Conservation (phyloP, 2,113 vertebrate species). For the Eupsittula cactorum region DNA sequence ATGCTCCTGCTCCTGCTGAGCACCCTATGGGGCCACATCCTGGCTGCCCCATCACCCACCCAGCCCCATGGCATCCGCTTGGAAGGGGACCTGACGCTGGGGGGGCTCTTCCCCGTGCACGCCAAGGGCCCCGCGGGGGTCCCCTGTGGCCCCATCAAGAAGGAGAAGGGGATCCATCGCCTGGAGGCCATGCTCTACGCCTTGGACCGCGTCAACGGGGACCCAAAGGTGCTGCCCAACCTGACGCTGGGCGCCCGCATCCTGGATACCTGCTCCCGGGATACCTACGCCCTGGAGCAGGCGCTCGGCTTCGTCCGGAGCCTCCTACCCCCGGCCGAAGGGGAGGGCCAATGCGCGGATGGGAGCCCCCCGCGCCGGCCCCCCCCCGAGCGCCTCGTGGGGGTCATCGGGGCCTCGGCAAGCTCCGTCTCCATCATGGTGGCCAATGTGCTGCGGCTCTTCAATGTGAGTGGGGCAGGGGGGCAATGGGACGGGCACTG, state of each 20-base stretch:
- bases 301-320: constrained; percentile 87
- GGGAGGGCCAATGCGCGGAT: constrained; percentile 81
- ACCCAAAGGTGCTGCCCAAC: constrained; percentile 87
- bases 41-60: background rate
- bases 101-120: constrained; percentile 89
- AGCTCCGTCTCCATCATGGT: constrained; percentile 92
- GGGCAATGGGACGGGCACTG: no score
- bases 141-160: constrained; percentile 86
- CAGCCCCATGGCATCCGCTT: constrained; percentile 86
- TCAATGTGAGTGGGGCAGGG: constrained; percentile 73
- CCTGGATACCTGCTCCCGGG: constrained; percentile 89
- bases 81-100: constrained; percentile 87
- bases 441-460: constrained; percentile 89
- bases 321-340: constrained; percentile 76
- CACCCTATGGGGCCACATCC: no score
- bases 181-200: constrained; percentile 94
- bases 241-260: constrained; percentile 88
- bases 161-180: constrained; percentile 90
- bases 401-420: constrained; percentile 88
- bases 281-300: constrained; percentile 92
- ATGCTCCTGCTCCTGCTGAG: no score
- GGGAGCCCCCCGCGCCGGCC: constrained; percentile 75
- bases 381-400: constrained; percentile 85
- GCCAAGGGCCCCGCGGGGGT: constrained; percentile 83
- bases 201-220: constrained; percentile 88